Base-by-base conservation (phyloP, 2,888 invertebrate species). In the Chromoteleia sp. region DNA sequence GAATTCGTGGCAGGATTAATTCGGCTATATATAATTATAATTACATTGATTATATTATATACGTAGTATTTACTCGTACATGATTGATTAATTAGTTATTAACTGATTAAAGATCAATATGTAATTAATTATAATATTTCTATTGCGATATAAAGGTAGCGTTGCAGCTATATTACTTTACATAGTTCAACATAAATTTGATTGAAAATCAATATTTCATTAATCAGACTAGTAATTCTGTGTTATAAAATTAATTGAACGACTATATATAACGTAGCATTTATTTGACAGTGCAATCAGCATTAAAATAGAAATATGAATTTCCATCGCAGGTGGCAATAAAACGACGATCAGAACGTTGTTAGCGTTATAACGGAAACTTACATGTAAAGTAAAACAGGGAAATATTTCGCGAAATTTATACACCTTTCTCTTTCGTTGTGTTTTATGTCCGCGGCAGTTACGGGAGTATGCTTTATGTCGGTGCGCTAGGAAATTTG, bases 401-500 rank as follows among this genome's bases (percentile, higher is more conserved):
- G 36, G 17, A 39, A 59, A 59, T 43, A 36, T 43, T 43, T 39
- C 17, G 48, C 30, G 12, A 61, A 61, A 73, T 50, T 61, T 73
- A 58, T 70, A 58, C 12, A 2, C 39, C 21, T 30, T 56, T 70
- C 41, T 45, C 56, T 21, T 17, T 36, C 50, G n/a, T 8, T 2
- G 30, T 29, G 71, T 36, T 71, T 71, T 71, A 71, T 41, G 59
- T 59, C 39, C 7, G 5, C 50, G n/a, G 50, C 41, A 19, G 59
- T 56, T 58, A 63, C 43, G 75, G 7, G 43, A 52, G 43, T 63
- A 21, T 45, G 29, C 17, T 52, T 52, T 52, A 54, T 45, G 73
- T 43, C 30, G 73, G 19, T 43, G 15, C 43, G 25, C 43, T 25
- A 56, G 75, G 41, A 68, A 76, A 68, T 52, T 67, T 59, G 59